Conservation (phyloP, 2,113 vertebrate genomes). For the Ictalurus punctatus region DNA sequence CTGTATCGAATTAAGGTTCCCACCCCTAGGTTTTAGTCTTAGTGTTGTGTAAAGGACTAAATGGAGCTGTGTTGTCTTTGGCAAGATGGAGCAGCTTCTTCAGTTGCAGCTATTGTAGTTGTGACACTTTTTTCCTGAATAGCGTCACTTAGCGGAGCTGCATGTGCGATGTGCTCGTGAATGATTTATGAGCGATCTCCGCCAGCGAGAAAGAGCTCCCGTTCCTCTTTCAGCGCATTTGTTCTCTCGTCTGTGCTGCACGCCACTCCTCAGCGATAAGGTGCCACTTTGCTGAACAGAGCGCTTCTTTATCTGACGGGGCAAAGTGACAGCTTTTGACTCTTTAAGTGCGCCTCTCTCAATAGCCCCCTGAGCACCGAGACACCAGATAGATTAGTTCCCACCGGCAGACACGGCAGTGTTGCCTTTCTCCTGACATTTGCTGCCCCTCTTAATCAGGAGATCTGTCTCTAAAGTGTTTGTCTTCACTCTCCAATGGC, state of each 20-base stretch:
- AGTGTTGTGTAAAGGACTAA: background rate
- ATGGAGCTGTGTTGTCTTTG: background rate
- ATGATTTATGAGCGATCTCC: slow-evolving; percentile 28
- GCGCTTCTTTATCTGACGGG: slow-evolving; percentile 36
- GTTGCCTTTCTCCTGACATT: slow-evolving; percentile 47
- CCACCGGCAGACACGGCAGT: slow-evolving; percentile 42
- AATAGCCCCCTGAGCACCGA: slow-evolving; percentile 28
- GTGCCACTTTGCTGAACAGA: slow-evolving; percentile 34
- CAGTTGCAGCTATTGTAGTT: slow-evolving; percentile 3
- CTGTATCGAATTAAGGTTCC: background rate
- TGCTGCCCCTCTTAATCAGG: slow-evolving; percentile 38
- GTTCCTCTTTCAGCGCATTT: background rate
- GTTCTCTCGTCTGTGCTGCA: background rate
- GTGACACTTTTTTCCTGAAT: slow-evolving; percentile 42
- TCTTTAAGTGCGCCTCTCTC: slow-evolving; percentile 42
- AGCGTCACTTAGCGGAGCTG: background rate
- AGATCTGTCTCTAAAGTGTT: slow-evolving; percentile 53
- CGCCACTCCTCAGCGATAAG: background rate
- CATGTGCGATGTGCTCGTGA: background rate
- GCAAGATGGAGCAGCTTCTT: background rate
- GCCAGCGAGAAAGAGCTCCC: slow-evolving; percentile 3
- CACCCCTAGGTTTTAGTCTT: background rate
- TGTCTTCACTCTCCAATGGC: slow-evolving; percentile 50
- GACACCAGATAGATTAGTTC: slow-evolving; percentile 49
- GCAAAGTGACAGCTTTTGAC: slow-evolving; percentile 43